Evolutionary conservation across 2,113 vertebrate species (phyloP), one percentile per base, ranked within the genome.

Genomic region (Choloepus hoffmanni): DNA sequence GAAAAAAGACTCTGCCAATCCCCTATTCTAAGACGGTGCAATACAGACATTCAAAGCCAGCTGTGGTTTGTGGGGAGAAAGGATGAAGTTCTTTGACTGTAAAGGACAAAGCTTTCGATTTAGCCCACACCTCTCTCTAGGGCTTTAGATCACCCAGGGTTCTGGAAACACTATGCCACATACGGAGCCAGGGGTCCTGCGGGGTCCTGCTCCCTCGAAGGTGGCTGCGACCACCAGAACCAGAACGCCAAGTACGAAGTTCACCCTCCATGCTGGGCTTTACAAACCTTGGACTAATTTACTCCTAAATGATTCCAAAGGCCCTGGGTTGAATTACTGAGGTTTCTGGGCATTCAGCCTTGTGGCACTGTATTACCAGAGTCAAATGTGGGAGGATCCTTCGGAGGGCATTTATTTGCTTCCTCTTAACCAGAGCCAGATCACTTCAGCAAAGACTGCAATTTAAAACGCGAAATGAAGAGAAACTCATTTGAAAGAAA

Each of bases 361-460:
- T 0, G 1, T 0, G 16, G 18, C 21, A 23, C 36, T 16, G 4
- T 9, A 2, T 19, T 0, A 55, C 30, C 36, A 50, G 24, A 7
- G 24, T 36, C 5, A 48, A 6, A 21, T 16, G 68, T 5, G 33
- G 33, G 13, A 30, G 26, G 23, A 30, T 18, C 5, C 6, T 68
- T 63, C 77, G 15, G 26, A 33, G 0, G 19, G 1, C 21, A 15
- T 40, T 21, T 45, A 40, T 43, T 36, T 43, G 30, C 40, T 36
- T 45, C 45, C 28, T 67, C 40, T 30, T 13, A 14, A 36, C 58
- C 60, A 67, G 33, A 81, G 48, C 36, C 84, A 58, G 36, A 13
- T 33, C 43, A 55, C 77, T 45, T 65, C 23, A 33, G 58, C 63
- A 26, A 4, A 0, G 36, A 26, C 1, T 30, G 14, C 15, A 40